A percentile compares a stretch with the other conserved stretches of the same genome.
Conservation (phyloP, 2,888 invertebrate genomes). For the Agrotis exclamationis region DNA sequence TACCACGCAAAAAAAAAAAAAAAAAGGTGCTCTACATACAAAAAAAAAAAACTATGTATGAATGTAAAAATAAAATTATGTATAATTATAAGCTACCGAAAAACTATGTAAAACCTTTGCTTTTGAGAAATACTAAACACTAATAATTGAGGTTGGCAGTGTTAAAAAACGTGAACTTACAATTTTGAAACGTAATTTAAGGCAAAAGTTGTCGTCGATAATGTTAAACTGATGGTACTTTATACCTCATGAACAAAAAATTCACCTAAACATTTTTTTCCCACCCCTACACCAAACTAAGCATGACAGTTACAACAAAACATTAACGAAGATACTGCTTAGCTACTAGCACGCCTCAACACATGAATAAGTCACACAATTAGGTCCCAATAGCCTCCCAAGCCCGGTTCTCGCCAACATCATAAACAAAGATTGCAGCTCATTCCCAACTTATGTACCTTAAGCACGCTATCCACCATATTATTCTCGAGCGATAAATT, state of each 20-base stretch:
- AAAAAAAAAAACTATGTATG: too few species aligned
- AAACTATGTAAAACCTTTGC: too few species aligned
- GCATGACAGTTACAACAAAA: constrained; percentile 48
- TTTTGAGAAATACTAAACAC: too few species aligned
- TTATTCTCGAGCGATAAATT: constrained; percentile 87
- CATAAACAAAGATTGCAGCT: constrained; percentile 86
- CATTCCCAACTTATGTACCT: constrained; percentile 83
- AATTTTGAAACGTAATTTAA: too few species aligned
- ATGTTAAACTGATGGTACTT: neutral
- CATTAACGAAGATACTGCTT: constrained; percentile 43
- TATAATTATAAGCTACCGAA: too few species aligned
- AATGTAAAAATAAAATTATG: too few species aligned
- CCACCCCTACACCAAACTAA: constrained; percentile 21
- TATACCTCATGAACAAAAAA: neutral
- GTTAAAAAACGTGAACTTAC: too few species aligned
- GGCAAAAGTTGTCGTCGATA: too few species aligned
- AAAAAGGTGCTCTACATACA: too few species aligned
- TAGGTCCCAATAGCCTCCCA: constrained; percentile 76
- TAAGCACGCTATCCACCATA: constrained; percentile 86
- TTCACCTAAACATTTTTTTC: constrained; percentile 5
- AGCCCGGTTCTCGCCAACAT: constrained; percentile 69
- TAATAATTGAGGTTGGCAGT: too few species aligned
- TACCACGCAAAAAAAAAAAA: too few species aligned
- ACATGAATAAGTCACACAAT: constrained; percentile 81
- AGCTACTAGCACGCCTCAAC: constrained; percentile 49